phyloP scores from a whole-genome alignment of 1,140 invertebrate species.

The Pseudomyrmex gracilis region DNA sequence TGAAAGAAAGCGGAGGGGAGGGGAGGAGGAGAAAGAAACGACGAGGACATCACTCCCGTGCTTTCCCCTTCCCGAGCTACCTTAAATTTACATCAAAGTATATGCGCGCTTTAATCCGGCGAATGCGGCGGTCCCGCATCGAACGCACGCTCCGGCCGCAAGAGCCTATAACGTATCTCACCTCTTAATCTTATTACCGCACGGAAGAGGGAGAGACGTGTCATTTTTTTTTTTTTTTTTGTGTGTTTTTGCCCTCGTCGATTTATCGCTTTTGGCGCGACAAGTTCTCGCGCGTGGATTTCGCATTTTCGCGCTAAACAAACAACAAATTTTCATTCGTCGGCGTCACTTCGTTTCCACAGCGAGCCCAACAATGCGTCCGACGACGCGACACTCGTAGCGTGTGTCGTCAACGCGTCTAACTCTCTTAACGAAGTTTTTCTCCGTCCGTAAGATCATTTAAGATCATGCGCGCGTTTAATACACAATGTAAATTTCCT shows the following conservation, averaged over 20 bases:
- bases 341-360: no score
- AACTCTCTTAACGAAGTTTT: no score
- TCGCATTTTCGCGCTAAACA: slow-evolving; percentile 19
- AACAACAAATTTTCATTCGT: slow-evolving; percentile 48
- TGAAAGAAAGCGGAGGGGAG: no score
- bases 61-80: neutral
- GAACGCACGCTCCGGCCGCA: slow-evolving; percentile 48
- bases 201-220: slow-evolving; percentile 75
- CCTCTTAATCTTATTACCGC: slow-evolving; percentile 81
- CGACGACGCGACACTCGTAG: no score
- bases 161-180: slow-evolving; percentile 75
- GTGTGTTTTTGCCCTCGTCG: slow-evolving; percentile 73
- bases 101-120: slow-evolving; percentile 55
- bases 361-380: no score
- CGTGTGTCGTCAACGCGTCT: no score
- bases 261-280: slow-evolving; percentile 77
- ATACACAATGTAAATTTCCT: no score
- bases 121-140: slow-evolving; percentile 43
- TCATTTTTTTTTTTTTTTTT: no score
- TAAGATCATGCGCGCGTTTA: no score
- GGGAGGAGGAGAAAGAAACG: no score
- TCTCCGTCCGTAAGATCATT: no score
- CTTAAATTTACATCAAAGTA: slow-evolving; percentile 55
- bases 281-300: slow-evolving; percentile 60
- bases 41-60: no score